These are phyloP conservation scores for Machimus atricapillus DNA, from an alignment of 2,888 invertebrate genomes.

Conservation along the genomic window DNA sequence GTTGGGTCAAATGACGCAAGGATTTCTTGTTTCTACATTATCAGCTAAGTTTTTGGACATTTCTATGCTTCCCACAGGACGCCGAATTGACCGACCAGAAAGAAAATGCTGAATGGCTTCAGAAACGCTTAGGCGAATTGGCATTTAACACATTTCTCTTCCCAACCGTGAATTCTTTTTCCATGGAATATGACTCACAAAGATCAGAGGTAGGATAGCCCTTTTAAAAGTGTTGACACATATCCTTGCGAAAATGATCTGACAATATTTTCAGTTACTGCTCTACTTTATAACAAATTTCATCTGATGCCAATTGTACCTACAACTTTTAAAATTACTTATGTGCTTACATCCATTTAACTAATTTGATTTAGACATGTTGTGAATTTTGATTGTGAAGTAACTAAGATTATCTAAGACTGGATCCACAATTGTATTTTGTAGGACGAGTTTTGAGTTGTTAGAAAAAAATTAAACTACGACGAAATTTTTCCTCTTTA, in stretches of 20 bases:
- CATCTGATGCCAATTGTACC: too few species aligned
- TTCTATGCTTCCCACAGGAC: not conserved
- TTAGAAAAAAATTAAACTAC: too few species aligned
- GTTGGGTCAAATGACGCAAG: not conserved
- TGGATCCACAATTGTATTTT: too few species aligned
- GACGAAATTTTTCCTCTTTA: too few species aligned
- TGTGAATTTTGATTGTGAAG: too few species aligned
- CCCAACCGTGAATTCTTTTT: not conserved
- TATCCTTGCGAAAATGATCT: not conserved
- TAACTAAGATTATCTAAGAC: too few species aligned
- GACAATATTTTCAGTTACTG: not conserved
- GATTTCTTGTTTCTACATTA: not conserved
- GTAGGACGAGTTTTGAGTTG: too few species aligned
- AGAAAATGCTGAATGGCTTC: not conserved
- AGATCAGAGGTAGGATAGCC: not conserved
- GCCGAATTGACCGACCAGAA: not conserved
- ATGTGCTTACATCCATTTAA: too few species aligned
- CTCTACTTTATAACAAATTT: not conserved
- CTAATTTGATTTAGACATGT: too few species aligned
- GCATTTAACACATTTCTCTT: not conserved
- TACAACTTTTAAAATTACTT: too few species aligned
- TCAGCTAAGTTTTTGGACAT: not conserved
- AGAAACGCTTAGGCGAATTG: not conserved
- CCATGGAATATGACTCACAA: not conserved
- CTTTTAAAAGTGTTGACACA: not conserved